A percentile compares a stretch with the other conserved stretches of the same genome.
phyloP scores from a whole-genome alignment of 1,140 invertebrate genomes.

The Bactericera cockerelli region DNA sequence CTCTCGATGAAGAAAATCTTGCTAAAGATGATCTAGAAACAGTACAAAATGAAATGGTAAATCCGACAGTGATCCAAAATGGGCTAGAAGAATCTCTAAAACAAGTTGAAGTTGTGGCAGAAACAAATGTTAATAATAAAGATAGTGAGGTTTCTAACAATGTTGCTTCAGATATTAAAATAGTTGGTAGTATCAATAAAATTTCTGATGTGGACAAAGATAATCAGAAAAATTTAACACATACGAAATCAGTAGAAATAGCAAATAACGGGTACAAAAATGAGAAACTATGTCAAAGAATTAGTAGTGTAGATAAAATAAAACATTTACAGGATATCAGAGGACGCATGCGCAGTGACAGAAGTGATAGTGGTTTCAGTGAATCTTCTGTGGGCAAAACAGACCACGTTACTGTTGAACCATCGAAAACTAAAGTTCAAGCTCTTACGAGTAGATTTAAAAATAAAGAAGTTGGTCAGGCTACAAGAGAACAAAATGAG shows the following conservation, averaged over 20 bases:
- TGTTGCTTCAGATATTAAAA: constrained; percentile 8
- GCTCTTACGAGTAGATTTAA: no score
- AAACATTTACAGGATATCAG: background rate
- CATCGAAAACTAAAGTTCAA: no score
- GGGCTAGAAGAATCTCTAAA: background rate
- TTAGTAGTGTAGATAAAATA: background rate
- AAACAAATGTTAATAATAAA: background rate
- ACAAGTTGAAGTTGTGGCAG: background rate
- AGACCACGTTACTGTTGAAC: no score
- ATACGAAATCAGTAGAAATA: background rate
- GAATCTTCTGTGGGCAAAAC: constrained; percentile 24
- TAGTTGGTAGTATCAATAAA: background rate
- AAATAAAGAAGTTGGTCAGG: no score
- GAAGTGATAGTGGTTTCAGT: constrained; percentile 42
- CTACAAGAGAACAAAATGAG: no score
- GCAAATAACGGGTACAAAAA: background rate
- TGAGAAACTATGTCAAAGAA: background rate
- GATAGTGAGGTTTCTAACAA: background rate
- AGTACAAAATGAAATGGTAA: background rate
- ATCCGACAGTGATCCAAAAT: no score
- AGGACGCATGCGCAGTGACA: constrained; percentile 31
- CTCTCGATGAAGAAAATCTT: background rate
- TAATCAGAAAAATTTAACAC: background rate
- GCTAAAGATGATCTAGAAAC: background rate
- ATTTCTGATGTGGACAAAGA: background rate